phyloP scores from a whole-genome alignment of 2,888 invertebrate species.

The Pyralis farinalis region DNA sequence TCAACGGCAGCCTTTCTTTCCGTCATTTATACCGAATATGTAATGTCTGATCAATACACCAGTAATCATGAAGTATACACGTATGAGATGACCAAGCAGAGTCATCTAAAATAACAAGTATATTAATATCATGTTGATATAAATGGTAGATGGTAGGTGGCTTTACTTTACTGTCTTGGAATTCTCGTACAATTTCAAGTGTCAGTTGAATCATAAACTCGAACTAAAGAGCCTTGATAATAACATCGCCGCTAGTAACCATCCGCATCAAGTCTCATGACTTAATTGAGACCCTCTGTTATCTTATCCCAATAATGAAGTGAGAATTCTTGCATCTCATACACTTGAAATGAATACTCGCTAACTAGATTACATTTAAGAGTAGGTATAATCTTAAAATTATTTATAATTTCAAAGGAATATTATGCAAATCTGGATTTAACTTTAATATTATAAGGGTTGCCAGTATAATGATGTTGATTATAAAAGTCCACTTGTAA shows the following conservation, averaged over 20 bases:
- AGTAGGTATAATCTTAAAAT: constrained; percentile 29
- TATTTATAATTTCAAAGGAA: constrained; percentile 30
- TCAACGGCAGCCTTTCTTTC: no score
- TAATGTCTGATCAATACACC: no score
- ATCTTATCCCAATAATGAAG: constrained; percentile 53
- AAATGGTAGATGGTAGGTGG: no score
- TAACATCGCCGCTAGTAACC: not conserved
- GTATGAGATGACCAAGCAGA: no score
- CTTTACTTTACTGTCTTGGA: not conserved
- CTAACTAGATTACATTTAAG: constrained; percentile 40
- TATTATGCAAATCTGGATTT: constrained; percentile 38
- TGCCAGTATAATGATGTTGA: constrained; percentile 41
- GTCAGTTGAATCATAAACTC: not conserved
- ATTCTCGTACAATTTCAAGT: not conserved
- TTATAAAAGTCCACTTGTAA: constrained; percentile 46
- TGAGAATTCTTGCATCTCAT: constrained; percentile 42
- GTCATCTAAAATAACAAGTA: no score
- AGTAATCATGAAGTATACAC: no score
- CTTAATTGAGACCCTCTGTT: constrained; percentile 32
- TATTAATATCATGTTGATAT: no score
- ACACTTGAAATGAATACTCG: constrained; percentile 37
- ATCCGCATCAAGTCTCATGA: constrained; percentile 2
- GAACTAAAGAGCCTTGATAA: not conserved
- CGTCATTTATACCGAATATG: no score
- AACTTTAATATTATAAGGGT: constrained; percentile 35